A percentile compares a stretch with the other conserved stretches of the same genome.
Evolutionary conservation across 1,140 invertebrate genomes (phyloP).

Genomic region (Lepidotrigona ventralis): DNA sequence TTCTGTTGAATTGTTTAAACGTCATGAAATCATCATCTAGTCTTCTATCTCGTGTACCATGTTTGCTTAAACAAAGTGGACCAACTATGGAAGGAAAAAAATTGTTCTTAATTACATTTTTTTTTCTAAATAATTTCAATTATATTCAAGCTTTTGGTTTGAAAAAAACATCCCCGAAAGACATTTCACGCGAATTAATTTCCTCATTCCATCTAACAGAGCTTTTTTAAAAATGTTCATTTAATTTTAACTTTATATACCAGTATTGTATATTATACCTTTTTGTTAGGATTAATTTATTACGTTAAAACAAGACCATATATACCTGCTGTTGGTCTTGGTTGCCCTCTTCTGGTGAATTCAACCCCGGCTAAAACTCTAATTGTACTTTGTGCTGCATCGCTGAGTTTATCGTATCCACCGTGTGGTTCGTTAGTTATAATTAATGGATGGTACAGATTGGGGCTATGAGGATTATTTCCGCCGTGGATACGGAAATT

Average conservation of each 20-base stretch:
- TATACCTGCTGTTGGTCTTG: constrained; percentile 86
- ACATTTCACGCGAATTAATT: no score
- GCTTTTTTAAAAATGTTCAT: no score
- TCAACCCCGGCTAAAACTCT: constrained; percentile 93
- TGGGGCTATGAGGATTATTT: constrained; percentile 93
- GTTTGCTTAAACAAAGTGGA: constrained; percentile 87
- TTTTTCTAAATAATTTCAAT: background rate
- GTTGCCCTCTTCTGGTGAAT: constrained; percentile 88
- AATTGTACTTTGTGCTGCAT: constrained; percentile 86
- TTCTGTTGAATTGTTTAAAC: constrained; percentile 92
- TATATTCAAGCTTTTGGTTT: background rate
- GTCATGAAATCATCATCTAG: constrained; percentile 88
- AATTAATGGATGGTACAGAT: constrained; percentile 95
- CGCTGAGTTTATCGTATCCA: constrained; percentile 88
- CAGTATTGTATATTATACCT: background rate
- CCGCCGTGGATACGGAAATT: constrained; percentile 91
- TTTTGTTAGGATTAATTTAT: background rate
- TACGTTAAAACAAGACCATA: background rate
- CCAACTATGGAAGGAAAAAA: constrained; percentile 82
- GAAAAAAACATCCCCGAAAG: no score
- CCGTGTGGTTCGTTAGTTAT: constrained; percentile 93
- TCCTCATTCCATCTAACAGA: no score
- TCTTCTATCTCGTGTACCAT: constrained; percentile 85
- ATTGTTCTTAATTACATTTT: background rate
- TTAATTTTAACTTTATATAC: background rate